phyloP scores from a whole-genome alignment of 1,140 invertebrate species.

The Saccostrea echinata region DNA sequence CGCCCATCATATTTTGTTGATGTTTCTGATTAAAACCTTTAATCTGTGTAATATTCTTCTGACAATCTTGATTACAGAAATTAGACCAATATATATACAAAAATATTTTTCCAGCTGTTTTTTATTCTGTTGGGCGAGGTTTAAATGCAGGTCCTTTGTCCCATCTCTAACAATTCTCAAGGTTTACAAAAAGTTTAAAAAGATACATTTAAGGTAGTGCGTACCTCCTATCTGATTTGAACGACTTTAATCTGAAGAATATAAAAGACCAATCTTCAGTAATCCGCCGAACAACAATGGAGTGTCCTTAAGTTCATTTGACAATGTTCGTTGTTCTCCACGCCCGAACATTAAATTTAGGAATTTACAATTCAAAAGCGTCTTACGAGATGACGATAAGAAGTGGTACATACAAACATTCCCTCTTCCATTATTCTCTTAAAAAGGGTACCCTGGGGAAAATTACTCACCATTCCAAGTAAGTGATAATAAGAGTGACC shows the following conservation, averaged over 20 bases:
- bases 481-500: neutral
- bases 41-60: neutral
- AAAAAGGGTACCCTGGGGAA: neutral
- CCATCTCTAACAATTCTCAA: neutral
- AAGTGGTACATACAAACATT: conserved; percentile 15
- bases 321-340: conserved; percentile 15
- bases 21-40: neutral
- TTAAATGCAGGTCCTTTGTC: conserved; percentile 13
- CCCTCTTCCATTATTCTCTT: neutral
- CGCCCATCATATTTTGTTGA: neutral
- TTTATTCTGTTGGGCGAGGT: neutral
- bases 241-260: neutral
- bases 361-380: neutral
- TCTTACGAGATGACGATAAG: neutral
- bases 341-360: neutral
- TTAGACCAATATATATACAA: neutral
- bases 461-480: neutral
- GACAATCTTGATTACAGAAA: neutral
- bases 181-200: neutral
- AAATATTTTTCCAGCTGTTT: conserved; percentile 7
- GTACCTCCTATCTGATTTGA: conserved; percentile 23
- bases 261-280: conserved; percentile 6
- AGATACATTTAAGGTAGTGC: neutral
- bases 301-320: neutral
- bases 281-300: neutral